phyloP scores from a whole-genome alignment of 1,140 invertebrate species.

The Belonocnema kinseyi region DNA sequence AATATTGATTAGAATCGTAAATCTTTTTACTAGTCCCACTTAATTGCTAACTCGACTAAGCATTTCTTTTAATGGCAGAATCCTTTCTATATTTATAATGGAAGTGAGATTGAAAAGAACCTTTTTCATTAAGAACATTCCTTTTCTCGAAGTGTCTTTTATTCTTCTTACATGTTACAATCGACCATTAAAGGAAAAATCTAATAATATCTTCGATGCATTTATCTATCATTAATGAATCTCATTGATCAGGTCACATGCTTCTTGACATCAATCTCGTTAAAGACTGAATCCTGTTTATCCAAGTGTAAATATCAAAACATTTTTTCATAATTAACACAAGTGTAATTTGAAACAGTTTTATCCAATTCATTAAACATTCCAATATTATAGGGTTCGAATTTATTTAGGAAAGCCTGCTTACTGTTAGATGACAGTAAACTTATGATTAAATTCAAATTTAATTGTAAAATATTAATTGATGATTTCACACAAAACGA shows the following conservation, averaged over 20 bases:
- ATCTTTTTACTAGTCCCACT: too few species aligned
- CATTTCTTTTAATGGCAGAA: not conserved
- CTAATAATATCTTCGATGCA: not conserved
- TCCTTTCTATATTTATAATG: not conserved
- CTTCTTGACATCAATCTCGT: not conserved
- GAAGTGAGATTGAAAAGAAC: not conserved
- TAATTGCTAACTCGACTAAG: not conserved
- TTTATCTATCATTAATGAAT: not conserved
- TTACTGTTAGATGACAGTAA: too few species aligned
- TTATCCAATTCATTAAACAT: too few species aligned
- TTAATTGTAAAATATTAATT: too few species aligned
- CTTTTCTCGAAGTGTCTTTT: conserved; percentile 5
- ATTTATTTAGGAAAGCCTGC: too few species aligned
- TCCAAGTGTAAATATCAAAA: not conserved
- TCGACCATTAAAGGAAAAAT: conserved; percentile 8
- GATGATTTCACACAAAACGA: too few species aligned
- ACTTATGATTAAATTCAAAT: too few species aligned
- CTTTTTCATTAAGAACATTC: conserved; percentile 2
- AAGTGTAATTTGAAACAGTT: too few species aligned
- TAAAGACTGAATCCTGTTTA: not conserved
- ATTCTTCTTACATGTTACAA: conserved; percentile 13
- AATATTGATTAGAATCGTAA: too few species aligned
- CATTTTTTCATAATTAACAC: too few species aligned
- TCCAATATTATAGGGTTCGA: too few species aligned
- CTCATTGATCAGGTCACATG: not conserved